Conservation (phyloP, 2,888 invertebrate genomes). For the Andricus curvator region DNA sequence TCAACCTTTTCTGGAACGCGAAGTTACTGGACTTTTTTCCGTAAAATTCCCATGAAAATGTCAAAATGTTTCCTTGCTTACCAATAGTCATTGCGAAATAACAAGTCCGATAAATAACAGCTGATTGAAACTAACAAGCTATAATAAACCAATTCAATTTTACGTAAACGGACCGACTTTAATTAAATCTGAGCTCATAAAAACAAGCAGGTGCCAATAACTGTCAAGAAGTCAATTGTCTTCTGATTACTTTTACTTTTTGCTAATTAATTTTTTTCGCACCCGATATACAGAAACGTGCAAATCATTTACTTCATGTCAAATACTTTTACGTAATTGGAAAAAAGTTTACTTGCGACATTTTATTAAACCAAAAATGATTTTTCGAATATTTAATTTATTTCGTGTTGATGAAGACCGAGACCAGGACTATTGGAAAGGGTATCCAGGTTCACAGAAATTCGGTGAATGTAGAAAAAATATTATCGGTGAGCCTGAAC, state of each 20-base stretch:
- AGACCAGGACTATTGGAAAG: too few species aligned
- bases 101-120: constrained; percentile 25
- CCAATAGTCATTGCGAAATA: neutral
- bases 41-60: neutral
- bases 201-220: constrained; percentile 30
- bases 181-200: constrained; percentile 21
- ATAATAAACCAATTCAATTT: constrained; percentile 27
- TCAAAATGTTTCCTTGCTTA: neutral
- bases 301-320: neutral
- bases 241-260: constrained; percentile 1
- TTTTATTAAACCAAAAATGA: too few species aligned
- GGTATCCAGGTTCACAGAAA: too few species aligned
- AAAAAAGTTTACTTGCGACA: too few species aligned
- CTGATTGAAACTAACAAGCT: constrained; percentile 33
- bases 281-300: neutral
- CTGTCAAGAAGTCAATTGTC: neutral
- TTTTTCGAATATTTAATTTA: too few species aligned
- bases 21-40: neutral
- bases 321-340: neutral
- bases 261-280: neutral
- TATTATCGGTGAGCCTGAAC: too few species aligned
- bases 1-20: neutral
- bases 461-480: too few species aligned
- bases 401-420: too few species aligned
- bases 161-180: constrained; percentile 17